These are phyloP conservation scores for Acrocephalus arundinaceus DNA, from an alignment of 2,113 vertebrate species.

Conservation along the genomic window DNA sequence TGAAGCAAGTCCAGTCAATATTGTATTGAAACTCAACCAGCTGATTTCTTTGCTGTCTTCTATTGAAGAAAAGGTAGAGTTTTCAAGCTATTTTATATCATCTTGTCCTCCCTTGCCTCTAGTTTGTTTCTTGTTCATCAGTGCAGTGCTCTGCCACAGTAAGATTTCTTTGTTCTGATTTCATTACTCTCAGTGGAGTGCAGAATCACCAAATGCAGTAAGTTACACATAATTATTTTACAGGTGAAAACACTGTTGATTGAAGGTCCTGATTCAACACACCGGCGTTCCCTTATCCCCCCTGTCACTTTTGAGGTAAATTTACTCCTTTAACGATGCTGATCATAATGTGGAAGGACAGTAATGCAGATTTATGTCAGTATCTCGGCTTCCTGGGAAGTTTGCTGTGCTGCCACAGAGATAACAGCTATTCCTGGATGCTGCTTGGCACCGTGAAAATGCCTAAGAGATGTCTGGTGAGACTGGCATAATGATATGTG, in stretches of 20 bases:
- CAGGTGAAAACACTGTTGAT: slow-evolving; percentile 87
- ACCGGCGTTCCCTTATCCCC: slow-evolving; percentile 89
- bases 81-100: background rate
- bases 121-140: background rate
- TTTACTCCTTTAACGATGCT: background rate
- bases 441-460: background rate
- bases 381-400: background rate
- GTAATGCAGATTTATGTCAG: background rate
- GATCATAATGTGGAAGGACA: background rate
- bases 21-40: slow-evolving; percentile 85
- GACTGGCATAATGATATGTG: background rate
- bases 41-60: slow-evolving; percentile 88
- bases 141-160: background rate
- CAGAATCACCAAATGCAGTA: background rate
- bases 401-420: background rate
- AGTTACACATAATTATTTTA: background rate
- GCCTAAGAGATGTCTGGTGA: background rate
- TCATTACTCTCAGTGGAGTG: background rate
- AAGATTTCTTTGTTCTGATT: background rate
- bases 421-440: slow-evolving; percentile 13
- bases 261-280: slow-evolving; percentile 85
- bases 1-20: slow-evolving; percentile 75
- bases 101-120: background rate
- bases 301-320: slow-evolving; percentile 90
- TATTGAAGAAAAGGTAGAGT: slow-evolving; percentile 91